phyloP scores from a whole-genome alignment of 2,113 vertebrate species.

The Strix aluco region DNA sequence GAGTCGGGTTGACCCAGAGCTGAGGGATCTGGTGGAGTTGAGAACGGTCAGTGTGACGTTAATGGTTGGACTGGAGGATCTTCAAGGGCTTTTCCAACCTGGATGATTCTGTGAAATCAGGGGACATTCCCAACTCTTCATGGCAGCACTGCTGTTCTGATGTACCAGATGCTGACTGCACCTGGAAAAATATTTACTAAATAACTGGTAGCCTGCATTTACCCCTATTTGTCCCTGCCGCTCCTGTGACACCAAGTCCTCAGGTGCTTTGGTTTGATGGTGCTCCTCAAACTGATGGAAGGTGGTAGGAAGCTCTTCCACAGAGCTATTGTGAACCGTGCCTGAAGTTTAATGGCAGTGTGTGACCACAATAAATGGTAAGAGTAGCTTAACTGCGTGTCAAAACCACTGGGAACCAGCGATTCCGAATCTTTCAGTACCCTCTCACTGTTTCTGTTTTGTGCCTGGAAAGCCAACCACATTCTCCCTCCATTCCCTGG shows the following conservation, averaged over 20 bases:
- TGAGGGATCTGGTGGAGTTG: too few relatives aligned
- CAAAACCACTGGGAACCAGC: background rate
- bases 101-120: too few relatives aligned
- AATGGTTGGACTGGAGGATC: too few relatives aligned
- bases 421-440: background rate
- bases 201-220: background rate
- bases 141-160: background rate
- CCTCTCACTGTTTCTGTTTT: background rate
- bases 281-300: background rate
- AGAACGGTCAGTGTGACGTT: too few relatives aligned
- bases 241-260: accelerated
- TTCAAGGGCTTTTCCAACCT: too few relatives aligned
- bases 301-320: background rate
- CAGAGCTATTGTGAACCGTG: background rate
- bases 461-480: background rate
- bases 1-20: too few relatives aligned
- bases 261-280: background rate
- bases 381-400: background rate
- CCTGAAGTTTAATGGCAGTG: background rate
- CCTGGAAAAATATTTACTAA: background rate
- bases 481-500: background rate
- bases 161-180: too few relatives aligned
- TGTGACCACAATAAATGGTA: background rate
- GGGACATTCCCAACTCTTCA: background rate
- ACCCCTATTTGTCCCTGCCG: background rate